A percentile compares a stretch with the other conserved stretches of the same genome.
These are phyloP conservation scores for Glaucopsyche alexis DNA, from an alignment of 2,888 invertebrate genomes.

Conservation along the genomic window DNA sequence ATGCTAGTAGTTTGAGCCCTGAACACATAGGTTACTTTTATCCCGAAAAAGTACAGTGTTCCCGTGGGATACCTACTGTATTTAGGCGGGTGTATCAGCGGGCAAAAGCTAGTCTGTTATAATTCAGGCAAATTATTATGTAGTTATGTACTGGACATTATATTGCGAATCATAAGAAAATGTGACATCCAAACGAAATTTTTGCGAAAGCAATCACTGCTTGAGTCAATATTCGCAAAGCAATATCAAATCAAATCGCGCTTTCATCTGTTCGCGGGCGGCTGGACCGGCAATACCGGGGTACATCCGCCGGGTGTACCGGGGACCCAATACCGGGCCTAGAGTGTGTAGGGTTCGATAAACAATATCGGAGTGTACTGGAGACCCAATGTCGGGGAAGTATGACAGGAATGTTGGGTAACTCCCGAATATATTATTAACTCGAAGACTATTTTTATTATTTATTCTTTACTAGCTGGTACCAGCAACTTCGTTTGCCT, in stretches of 20 bases:
- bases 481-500: not conserved
- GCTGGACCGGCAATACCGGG: not conserved
- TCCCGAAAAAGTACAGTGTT: no score
- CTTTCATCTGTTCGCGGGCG: slow-evolving; percentile 13
- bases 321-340: no score
- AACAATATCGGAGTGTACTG: not conserved
- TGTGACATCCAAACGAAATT: not conserved
- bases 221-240: not conserved
- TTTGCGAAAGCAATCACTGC: not conserved
- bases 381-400: not conserved
- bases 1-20: no score
- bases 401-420: not conserved
- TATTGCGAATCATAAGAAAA: not conserved
- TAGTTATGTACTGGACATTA: not conserved
- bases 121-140: not conserved
- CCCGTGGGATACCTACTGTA: no score
- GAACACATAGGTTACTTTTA: no score
- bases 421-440: not conserved
- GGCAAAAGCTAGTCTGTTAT: no score
- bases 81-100: no score
- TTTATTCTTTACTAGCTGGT: not conserved
- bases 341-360: no score
- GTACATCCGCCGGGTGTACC: not conserved
- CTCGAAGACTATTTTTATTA: not conserved
- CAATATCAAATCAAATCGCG: not conserved